phyloP scores from a whole-genome alignment of 2,888 invertebrate genomes.

The Stictocephala bisonia region DNA sequence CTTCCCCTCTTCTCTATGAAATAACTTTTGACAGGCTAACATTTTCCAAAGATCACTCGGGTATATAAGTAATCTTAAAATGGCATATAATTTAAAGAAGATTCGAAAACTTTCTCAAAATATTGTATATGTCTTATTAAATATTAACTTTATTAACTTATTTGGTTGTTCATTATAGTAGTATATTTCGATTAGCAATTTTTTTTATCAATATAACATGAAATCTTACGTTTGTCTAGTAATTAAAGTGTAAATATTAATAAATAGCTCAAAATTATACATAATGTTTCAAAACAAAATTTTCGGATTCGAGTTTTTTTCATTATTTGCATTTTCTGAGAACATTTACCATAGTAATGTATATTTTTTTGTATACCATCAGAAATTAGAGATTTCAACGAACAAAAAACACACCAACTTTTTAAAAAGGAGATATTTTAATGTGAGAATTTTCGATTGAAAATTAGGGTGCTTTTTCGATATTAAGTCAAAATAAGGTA shows the following conservation, averaged over 20 bases:
- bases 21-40: neutral
- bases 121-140: no score
- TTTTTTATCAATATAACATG: neutral
- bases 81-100: no score
- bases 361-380: neutral
- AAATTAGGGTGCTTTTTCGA: no score
- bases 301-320: neutral
- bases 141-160: neutral
- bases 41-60: neutral
- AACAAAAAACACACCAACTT: no score
- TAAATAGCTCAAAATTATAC: no score
- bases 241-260: neutral
- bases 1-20: no score
- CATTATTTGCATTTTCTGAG: neutral
- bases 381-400: neutral
- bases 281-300: neutral
- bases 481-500: neutral
- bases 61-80: neutral
- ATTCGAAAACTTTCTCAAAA: neutral
- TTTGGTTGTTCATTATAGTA: neutral
- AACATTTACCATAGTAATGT: neutral
- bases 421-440: neutral
- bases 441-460: no score
- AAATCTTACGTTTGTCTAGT: neutral
- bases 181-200: neutral